These are phyloP conservation scores for Champsocephalus esox DNA, from an alignment of 2,797 vertebrate species.

Conservation along the genomic window DNA sequence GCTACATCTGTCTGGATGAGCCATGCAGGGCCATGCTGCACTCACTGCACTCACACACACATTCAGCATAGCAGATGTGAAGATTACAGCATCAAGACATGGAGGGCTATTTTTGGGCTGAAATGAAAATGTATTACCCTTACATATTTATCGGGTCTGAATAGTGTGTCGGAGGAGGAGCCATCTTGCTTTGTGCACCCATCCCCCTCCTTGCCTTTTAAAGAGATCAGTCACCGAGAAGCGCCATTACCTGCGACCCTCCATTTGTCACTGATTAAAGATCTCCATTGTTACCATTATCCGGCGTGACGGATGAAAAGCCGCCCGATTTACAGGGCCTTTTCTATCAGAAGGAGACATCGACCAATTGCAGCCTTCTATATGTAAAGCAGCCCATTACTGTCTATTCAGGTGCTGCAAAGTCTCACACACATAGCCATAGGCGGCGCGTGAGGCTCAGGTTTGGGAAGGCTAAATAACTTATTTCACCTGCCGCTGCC, in stretches of 20 bases:
- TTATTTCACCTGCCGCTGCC: too few species aligned
- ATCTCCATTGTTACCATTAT: constrained; percentile 24
- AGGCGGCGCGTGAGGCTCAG: too few species aligned
- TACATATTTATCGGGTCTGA: neutral
- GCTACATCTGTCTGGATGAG: constrained; percentile 58
- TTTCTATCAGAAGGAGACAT: neutral
- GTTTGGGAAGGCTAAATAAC: too few species aligned
- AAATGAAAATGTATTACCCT: constrained; percentile 3
- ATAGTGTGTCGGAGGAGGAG: neutral
- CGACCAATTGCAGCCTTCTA: constrained; percentile 14
- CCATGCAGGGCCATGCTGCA: constrained; percentile 46
- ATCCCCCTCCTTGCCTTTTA: neutral
- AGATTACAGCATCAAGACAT: constrained; percentile 13
- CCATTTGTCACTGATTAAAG: constrained; percentile 30
- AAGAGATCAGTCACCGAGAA: neutral
- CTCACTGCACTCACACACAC: constrained; percentile 25
- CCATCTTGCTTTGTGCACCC: neutral
- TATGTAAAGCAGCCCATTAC: constrained; percentile 60
- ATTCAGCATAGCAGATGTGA: constrained; percentile 14
- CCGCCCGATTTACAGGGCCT: constrained; percentile 1
- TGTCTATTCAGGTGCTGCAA: constrained; percentile 42
- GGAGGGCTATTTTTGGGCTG: neutral
- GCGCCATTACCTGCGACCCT: neutral
- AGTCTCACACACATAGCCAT: constrained; percentile 21
- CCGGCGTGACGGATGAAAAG: constrained; percentile 30